Evolutionary conservation across 2,113 vertebrate species (phyloP).

Genomic region (Hydrochoerus hydrochaeris): DNA sequence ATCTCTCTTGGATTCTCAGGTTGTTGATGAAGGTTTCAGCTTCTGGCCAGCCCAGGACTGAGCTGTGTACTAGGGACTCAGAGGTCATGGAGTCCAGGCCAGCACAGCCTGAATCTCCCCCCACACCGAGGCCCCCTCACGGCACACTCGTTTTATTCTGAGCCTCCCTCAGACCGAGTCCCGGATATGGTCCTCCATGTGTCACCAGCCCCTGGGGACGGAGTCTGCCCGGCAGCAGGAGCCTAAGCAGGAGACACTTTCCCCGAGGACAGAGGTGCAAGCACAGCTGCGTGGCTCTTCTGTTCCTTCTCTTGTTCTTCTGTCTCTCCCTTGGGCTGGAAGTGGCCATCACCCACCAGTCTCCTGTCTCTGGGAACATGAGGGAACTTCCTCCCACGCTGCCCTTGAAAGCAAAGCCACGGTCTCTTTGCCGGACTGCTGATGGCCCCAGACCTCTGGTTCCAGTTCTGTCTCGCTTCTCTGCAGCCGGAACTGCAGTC

Average conservation of each 20-base stretch:
- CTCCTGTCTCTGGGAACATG: neutral
- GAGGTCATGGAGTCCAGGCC: neutral
- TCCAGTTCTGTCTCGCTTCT: neutral
- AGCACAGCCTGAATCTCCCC: too few relatives aligned
- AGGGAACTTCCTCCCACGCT: rapidly evolving
- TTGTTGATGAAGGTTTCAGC: neutral
- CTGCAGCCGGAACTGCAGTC: neutral
- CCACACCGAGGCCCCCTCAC: too few relatives aligned
- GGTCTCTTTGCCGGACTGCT: rapidly evolving
- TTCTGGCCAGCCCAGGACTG: neutral
- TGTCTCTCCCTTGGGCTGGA: neutral
- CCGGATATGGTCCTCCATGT: rapidly evolving
- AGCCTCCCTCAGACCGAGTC: neutral
- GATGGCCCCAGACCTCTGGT: neutral
- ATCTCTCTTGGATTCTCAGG: neutral
- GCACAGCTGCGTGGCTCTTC: rapidly evolving
- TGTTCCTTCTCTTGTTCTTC: neutral
- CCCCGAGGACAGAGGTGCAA: neutral
- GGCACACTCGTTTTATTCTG: too few relatives aligned
- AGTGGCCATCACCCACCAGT: neutral
- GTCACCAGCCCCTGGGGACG: rapidly evolving
- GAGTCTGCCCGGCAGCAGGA: neutral
- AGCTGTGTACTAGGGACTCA: neutral
- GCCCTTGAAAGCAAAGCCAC: neutral
- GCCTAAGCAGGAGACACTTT: neutral